Conservation (phyloP, 2,888 invertebrate genomes). For the Rhorus exstirpatorius region DNA sequence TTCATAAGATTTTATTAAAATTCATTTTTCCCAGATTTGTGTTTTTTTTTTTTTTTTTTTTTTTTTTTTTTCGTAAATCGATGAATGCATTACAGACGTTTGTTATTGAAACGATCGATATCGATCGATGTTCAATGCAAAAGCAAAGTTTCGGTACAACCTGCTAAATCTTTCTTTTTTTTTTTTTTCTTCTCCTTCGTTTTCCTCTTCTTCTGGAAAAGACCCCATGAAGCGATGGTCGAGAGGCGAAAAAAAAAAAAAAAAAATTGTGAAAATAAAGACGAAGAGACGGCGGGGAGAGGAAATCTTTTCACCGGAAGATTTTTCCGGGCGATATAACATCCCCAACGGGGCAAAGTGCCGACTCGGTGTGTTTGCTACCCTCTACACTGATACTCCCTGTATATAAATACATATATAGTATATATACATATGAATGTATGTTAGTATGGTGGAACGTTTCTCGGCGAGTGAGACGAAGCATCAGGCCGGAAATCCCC, state of each 20-base stretch:
- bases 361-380: conserved; percentile 64
- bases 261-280: not conserved
- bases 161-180: conserved; percentile 57
- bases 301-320: conserved; percentile 67
- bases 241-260: conserved; percentile 20
- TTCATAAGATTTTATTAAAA: too few relatives aligned
- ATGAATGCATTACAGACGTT: conserved; percentile 20
- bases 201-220: conserved; percentile 15
- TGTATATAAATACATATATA: conserved; percentile 10
- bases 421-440: conserved; percentile 13
- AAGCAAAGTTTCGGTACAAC: conserved; percentile 63
- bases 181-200: conserved; percentile 23
- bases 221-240: not conserved
- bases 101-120: conserved; percentile 65
- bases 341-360: conserved; percentile 62
- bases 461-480: conserved; percentile 47
- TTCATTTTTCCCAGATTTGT: too few relatives aligned
- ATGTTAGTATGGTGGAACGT: conserved; percentile 33
- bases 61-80: conserved; percentile 22
- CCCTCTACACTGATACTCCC: conserved; percentile 43
- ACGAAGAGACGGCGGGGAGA: conserved; percentile 31
- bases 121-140: conserved; percentile 62
- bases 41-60: not conserved
- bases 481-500: conserved; percentile 63
- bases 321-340: conserved; percentile 70